Conservation (phyloP, 2,797 vertebrate species). For the Myotis vivesi region DNA sequence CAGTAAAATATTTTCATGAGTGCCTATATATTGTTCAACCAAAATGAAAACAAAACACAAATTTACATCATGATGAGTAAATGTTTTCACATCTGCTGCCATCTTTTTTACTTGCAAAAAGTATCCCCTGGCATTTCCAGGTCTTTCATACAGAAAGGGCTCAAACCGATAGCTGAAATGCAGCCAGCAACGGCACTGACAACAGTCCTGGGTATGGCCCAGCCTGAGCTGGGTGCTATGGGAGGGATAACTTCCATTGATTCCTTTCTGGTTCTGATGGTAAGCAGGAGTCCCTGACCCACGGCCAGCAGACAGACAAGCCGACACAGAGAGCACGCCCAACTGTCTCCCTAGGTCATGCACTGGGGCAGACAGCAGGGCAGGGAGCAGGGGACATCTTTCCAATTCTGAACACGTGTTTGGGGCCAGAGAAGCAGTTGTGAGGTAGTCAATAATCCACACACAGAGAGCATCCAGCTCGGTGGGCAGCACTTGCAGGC, state of each 20-base stretch:
- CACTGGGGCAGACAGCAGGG: not conserved
- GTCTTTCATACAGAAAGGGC: constrained; percentile 29
- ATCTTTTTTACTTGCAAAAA: constrained; percentile 55
- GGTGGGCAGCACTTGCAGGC: not conserved
- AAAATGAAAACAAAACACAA: constrained; percentile 60
- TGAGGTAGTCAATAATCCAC: not conserved
- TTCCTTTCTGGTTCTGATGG: not conserved
- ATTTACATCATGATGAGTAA: constrained; percentile 41
- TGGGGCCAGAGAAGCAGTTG: not conserved
- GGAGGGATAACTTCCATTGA: not conserved
- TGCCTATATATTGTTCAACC: constrained; percentile 51
- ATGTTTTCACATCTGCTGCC: constrained; percentile 55
- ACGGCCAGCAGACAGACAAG: not conserved
- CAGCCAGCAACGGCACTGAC: constrained; percentile 13
- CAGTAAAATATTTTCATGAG: constrained; percentile 57
- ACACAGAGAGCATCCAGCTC: not conserved
- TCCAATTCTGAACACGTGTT: not conserved
- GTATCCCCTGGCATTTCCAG: constrained; percentile 5
- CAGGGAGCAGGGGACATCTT: not conserved
- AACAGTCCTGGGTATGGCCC: not conserved
- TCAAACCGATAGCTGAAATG: not conserved
- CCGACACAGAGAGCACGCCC: not conserved
- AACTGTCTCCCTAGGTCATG: not conserved
- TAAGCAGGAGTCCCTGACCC: not conserved
- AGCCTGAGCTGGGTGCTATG: not conserved